A percentile compares a stretch with the other conserved stretches of the same genome.
phyloP scores from a whole-genome alignment of 2,888 invertebrate genomes.

The Pasiphila rectangulata region DNA sequence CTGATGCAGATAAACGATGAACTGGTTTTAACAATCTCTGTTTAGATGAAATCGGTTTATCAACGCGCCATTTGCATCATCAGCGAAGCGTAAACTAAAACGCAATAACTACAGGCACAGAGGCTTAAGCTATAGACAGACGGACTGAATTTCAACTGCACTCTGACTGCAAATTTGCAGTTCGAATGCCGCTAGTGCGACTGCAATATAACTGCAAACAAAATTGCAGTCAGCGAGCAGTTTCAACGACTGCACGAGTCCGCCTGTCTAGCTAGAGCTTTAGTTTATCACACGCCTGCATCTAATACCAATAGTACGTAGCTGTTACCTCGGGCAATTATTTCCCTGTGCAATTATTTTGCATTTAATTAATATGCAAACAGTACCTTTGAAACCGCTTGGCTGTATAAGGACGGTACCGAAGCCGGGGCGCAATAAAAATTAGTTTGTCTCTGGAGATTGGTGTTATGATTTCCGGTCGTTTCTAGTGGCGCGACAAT shows the following conservation, averaged over 20 bases:
- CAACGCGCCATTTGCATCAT: slow-evolving; percentile 21
- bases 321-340: slow-evolving; percentile 1
- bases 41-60: slow-evolving; percentile 2
- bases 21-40: not conserved
- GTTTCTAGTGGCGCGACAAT: slow-evolving; percentile 14
- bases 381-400: slow-evolving; percentile 18
- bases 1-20: not conserved
- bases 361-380: slow-evolving; percentile 31
- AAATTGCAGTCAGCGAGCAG: too few relatives aligned
- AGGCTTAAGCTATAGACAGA: too few relatives aligned
- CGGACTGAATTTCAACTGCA: too few relatives aligned
- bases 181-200: too few relatives aligned
- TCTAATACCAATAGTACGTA: slow-evolving; percentile 12
- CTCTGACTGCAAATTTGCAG: too few relatives aligned
- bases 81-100: slow-evolving; percentile 27
- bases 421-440: slow-evolving; percentile 23
- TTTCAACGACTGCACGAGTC: too few relatives aligned
- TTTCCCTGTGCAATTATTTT: slow-evolving; percentile 11
- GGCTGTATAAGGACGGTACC: slow-evolving; percentile 25
- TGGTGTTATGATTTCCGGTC: slow-evolving; percentile 49
- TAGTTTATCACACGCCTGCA: slow-evolving; percentile 23
- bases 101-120: slow-evolving; percentile 17
- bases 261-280: too few relatives aligned
- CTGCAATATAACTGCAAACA: too few relatives aligned
- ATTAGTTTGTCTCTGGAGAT: slow-evolving; percentile 50